Evolutionary conservation across 2,888 invertebrate species (phyloP), one percentile per base, ranked within the genome.

Genomic region (Sesia bembeciformis): DNA sequence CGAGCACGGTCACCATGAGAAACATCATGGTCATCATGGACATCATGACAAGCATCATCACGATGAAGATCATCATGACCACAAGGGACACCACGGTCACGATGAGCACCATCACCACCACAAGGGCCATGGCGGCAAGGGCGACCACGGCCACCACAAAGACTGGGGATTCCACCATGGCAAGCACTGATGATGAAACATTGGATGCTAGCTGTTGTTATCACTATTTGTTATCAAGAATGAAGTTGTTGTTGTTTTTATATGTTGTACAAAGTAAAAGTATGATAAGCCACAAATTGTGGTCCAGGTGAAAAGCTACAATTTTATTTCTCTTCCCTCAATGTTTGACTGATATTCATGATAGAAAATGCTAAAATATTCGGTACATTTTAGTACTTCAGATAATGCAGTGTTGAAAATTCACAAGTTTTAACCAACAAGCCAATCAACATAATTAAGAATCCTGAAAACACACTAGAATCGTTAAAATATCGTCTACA

Each of bases 11-110:
- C 93, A 94, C 70, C 94, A 95, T 76, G 93, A 94, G 58, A 94
- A 93, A 54, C 93, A 95, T 68, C 93, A 94, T 69, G 95, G 94
- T 54, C 93, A 95, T 72, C 94, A 95, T 68, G 95, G 94, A 6
- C 94, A 95, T 71, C 93, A 93, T 74, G 93, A 95, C 72, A 95
- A 96, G 76, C 94, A 94, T 58, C 95, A 95, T 72, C 92, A 94
- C 74, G 94, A 95, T 64, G 93, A 95, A 62, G 94, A 92, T 63
- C 94, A 96, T 73, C 93, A 95, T 71, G 95, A 93, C 1, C 93
- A 93, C 80, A 93, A 95, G 70, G 94, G 94, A n/a, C 93, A 94
- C 69, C 93, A 94, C 66, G 95, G 95, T 8, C 93, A 94, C 70
- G 93, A 94, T 54, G 92, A 91, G 39, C 94, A 95, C 68, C 93